Evolutionary conservation across 1,140 invertebrate species (phyloP).

Genomic region (Drosophila novamexicana): DNA sequence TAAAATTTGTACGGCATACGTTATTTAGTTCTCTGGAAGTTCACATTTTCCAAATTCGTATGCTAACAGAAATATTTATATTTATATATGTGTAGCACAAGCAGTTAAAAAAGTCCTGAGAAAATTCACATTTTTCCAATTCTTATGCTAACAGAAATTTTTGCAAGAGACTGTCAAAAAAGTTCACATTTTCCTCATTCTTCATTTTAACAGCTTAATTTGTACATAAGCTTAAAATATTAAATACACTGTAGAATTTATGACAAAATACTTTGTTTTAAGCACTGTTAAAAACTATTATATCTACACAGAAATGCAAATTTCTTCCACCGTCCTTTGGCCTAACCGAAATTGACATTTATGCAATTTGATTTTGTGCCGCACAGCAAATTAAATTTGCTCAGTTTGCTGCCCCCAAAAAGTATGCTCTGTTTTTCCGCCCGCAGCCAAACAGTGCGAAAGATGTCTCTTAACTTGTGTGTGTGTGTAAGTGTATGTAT

Average conservation of each 20-base stretch:
- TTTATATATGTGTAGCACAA: too few species aligned
- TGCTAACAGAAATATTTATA: too few species aligned
- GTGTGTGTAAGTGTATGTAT: slow-evolving; percentile 4
- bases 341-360: slow-evolving; percentile 71
- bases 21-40: too few species aligned
- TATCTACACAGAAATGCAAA: not conserved
- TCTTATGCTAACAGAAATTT: too few species aligned
- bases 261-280: not conserved
- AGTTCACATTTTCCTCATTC: too few species aligned
- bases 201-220: too few species aligned
- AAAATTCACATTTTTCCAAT: too few species aligned
- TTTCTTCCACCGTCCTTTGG: not conserved
- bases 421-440: slow-evolving; percentile 54
- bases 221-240: not conserved
- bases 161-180: too few species aligned
- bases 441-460: slow-evolving; percentile 26
- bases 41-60: too few species aligned
- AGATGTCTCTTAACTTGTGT: slow-evolving; percentile 7
- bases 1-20: too few species aligned
- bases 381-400: slow-evolving; percentile 70
- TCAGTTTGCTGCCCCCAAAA: slow-evolving; percentile 34
- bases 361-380: slow-evolving; percentile 76
- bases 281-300: not conserved
- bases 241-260: not conserved
- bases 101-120: too few species aligned